phyloP scores from a whole-genome alignment of 2,888 invertebrate species.

The Hirudinaria manillensis region DNA sequence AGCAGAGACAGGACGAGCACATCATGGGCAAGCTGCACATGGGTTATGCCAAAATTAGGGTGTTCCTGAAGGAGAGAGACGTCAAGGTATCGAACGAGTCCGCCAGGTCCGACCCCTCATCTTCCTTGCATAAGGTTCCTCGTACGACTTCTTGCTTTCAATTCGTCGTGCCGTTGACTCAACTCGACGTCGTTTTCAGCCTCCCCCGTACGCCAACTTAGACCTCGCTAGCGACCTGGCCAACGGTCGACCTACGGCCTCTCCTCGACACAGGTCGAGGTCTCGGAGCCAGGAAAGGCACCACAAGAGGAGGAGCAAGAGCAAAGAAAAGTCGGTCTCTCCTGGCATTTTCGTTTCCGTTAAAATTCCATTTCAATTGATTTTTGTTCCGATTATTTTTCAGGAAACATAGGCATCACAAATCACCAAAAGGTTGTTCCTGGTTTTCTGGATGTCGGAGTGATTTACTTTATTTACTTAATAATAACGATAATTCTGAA shows the following conservation, averaged over 20 bases:
- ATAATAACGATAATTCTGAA: not conserved
- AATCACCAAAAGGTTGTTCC: slow-evolving; percentile 10
- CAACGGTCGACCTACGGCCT: not conserved
- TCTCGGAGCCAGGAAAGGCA: not conserved
- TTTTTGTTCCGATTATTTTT: not conserved
- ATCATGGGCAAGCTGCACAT: slow-evolving; percentile 96
- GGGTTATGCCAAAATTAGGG: slow-evolving; percentile 65
- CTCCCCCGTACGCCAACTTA: slow-evolving; percentile 5
- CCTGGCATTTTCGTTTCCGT: not conserved
- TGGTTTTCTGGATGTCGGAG: not conserved
- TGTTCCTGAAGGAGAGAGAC: slow-evolving; percentile 46
- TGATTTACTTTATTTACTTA: too few species aligned
- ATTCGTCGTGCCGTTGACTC: not conserved
- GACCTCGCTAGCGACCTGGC: slow-evolving; percentile 12
- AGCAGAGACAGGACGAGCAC: slow-evolving; percentile 94
- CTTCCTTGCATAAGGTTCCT: not conserved
- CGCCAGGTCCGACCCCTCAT: not conserved
- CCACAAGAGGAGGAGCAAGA: slow-evolving; percentile 1
- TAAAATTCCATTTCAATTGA: not conserved
- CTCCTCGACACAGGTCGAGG: slow-evolving; percentile 1
- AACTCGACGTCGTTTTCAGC: not conserved
- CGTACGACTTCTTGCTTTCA: not conserved
- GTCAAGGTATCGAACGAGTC: slow-evolving; percentile 28
- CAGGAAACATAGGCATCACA: slow-evolving; percentile 19
- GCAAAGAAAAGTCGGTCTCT: slow-evolving; percentile 9